Conservation (phyloP, 2,888 invertebrate genomes). For the Pachydiplax longipennis region DNA sequence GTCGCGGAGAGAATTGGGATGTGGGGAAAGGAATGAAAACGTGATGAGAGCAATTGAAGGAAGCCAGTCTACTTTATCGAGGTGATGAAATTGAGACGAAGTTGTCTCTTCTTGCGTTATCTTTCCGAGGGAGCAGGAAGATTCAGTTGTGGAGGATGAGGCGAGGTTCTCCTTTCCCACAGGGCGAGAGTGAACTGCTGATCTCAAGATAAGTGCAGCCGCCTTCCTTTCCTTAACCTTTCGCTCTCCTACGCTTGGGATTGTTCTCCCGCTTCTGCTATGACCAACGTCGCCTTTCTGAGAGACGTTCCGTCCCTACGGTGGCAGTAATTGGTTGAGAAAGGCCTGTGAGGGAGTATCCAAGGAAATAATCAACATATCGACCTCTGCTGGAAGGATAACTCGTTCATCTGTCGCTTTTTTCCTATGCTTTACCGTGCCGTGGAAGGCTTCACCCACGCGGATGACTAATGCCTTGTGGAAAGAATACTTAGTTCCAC, state of each 20-base stretch:
- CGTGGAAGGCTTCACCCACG: neutral
- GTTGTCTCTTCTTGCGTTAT: too few species aligned
- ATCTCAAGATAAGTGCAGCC: neutral
- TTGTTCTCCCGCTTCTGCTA: neutral
- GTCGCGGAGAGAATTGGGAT: too few species aligned
- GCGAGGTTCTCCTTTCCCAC: neutral
- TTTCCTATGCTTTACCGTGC: conserved; percentile 16
- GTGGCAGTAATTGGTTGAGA: conserved; percentile 26
- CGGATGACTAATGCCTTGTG: neutral
- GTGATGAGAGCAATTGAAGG: too few species aligned
- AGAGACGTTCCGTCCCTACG: conserved; percentile 8
- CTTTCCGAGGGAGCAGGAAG: neutral
- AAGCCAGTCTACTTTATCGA: too few species aligned
- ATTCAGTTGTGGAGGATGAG: neutral
- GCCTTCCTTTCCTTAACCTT: neutral
- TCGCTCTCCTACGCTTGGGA: neutral
- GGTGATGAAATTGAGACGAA: too few species aligned
- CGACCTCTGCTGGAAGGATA: conserved; percentile 22
- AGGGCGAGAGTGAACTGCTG: neutral
- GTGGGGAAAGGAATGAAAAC: too few species aligned
- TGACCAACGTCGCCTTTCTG: neutral
- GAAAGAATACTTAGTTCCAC: too few species aligned
- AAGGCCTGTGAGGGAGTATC: neutral
- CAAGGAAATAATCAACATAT: neutral
- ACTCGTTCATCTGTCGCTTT: neutral